These are phyloP conservation scores for Leucania comma DNA, from an alignment of 2,888 invertebrate species.

Conservation along the genomic window DNA sequence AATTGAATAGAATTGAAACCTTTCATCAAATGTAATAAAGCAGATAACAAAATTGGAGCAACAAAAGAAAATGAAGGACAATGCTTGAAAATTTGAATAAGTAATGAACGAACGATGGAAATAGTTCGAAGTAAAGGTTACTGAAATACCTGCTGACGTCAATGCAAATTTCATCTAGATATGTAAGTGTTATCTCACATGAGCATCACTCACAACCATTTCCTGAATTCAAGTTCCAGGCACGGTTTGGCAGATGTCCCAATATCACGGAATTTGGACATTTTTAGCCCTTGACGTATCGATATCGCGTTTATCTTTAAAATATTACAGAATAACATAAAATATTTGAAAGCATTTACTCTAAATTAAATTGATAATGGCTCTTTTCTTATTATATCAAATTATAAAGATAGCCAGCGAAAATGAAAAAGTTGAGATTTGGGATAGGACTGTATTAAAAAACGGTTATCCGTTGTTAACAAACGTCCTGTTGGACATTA, in stretches of 20 bases:
- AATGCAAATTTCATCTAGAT: constrained; percentile 36
- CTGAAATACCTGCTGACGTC: constrained; percentile 51
- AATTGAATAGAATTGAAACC: constrained; percentile 29
- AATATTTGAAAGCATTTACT: background rate
- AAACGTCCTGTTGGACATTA: constrained; percentile 37
- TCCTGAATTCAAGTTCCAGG: constrained; percentile 31
- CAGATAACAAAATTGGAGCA: constrained; percentile 39
- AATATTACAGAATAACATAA: background rate
- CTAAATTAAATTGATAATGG: background rate
- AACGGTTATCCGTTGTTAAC: constrained; percentile 49
- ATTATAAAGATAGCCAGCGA: constrained; percentile 24
- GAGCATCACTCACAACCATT: constrained; percentile 43
- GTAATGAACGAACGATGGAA: constrained; percentile 46
- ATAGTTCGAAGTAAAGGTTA: constrained; percentile 40
- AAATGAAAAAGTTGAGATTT: constrained; percentile 25
- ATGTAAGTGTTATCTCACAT: constrained; percentile 40
- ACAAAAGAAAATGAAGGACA: constrained; percentile 57
- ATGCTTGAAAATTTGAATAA: constrained; percentile 55
- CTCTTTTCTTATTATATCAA: background rate
- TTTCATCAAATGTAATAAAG: constrained; percentile 39
- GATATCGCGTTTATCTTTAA: constrained; percentile 1
- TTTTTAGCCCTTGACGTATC: constrained; percentile 9
- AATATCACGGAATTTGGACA: constrained; percentile 19
- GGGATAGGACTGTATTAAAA: constrained; percentile 23
- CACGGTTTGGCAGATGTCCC: constrained; percentile 44